These are phyloP conservation scores for Chrysomallon squamiferum DNA, from an alignment of 1,140 invertebrate species.

Conservation along the genomic window DNA sequence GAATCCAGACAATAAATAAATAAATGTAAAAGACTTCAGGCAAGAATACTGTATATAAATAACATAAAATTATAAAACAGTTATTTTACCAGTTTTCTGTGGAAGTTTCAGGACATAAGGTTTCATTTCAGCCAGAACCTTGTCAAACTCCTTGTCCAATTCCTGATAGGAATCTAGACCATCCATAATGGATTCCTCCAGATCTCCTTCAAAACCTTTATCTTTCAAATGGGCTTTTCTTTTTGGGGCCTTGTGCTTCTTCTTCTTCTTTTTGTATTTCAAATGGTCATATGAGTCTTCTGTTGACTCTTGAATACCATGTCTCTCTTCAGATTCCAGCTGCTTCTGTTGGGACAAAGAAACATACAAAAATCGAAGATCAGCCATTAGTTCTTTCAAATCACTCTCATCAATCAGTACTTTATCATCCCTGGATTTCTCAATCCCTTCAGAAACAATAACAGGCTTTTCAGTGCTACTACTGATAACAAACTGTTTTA, in stretches of 20 bases:
- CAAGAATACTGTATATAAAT: too few species aligned
- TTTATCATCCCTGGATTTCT: too few species aligned
- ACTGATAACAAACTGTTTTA: too few species aligned
- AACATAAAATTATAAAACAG: too few species aligned
- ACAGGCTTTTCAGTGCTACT: too few species aligned
- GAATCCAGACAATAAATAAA: too few species aligned
- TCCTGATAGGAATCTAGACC: constrained; percentile 3
- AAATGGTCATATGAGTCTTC: not conserved
- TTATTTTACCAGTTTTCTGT: constrained; percentile 55
- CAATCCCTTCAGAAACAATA: too few species aligned
- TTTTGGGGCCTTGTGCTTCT: not conserved
- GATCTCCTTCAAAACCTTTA: not conserved
- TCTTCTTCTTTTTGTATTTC: not conserved
- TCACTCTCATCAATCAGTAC: constrained; percentile 1
- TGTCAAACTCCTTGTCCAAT: constrained; percentile 60
- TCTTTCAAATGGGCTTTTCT: not conserved
- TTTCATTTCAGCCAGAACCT: constrained; percentile 60
- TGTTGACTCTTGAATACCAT: not conserved
- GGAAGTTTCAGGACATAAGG: constrained; percentile 59
- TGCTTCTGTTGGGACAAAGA: constrained; percentile 19
- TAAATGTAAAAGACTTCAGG: too few species aligned
- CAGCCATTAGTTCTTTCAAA: constrained; percentile 7
- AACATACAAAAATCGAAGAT: constrained; percentile 16
- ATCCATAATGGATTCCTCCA: constrained; percentile 13
- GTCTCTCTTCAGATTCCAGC: constrained; percentile 1